Base-by-base conservation (phyloP, 2,797 vertebrate genomes). In the Chanos chanos region DNA sequence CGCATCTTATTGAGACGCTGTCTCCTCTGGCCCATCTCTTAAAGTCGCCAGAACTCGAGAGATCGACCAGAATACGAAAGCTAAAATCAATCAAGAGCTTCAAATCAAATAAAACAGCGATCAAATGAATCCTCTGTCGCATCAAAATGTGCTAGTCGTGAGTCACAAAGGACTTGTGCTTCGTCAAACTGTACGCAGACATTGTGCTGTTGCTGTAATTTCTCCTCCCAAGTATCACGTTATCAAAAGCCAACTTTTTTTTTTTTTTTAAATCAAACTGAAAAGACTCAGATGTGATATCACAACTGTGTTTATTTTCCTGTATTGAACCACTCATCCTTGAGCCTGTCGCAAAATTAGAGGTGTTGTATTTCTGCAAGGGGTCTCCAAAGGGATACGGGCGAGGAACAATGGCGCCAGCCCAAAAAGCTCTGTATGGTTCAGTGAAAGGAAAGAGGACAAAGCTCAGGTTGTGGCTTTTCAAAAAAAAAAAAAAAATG, bases 401-500 rank as follows among this genome's bases (percentile, higher is more conserved):
- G n/a, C n/a, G n/a, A n/a, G n/a, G n/a, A n/a, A n/a, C n/a, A n/a
- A n/a, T n/a, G n/a, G n/a, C n/a, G n/a, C n/a, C 15, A 28, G 51
- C 15, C 40, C 15, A 24, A 40, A 18, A 15, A 34, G 18, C n/a
- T 4, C 4, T 19, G 40, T 19, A 43, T 10, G 21, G 44, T 44
- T 19, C 40, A 24, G 2, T 68, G 70, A 56, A 70, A 34, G 62
- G 61, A 71, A 7, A 40, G 63, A 72, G 73, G 60, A 49, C 34
- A 72, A 51, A 74, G 74, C 69, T 73, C 1, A 19, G 74, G 68
- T 67, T 67, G 72, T 47, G 50, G 76, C 66, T 74, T 73, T 7
- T 15, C 48, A 68, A 75, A 64, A 72, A 81, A 80, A 78, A 76
- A 81, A 78, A 83, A 84, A 68, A 75, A 64, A 72, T 81, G 80